Conservation (phyloP, 37 sponge, comb jelly and placozoan genomes). For the Cliona cf. orientalis region DNA sequence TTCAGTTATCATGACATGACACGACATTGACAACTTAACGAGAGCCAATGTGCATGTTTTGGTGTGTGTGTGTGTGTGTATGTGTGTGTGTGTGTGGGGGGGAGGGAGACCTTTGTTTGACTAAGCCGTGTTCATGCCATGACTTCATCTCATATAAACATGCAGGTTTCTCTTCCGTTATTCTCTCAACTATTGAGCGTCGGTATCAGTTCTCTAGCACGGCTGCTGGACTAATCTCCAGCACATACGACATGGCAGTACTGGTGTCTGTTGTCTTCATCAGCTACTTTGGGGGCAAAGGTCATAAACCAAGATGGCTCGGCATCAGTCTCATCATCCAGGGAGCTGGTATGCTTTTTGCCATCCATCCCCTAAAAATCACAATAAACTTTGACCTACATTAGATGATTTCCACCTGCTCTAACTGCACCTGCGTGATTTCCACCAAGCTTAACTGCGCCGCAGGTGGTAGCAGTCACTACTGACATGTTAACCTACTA, state of each 20-base stretch:
- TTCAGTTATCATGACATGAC: too few species aligned
- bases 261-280: slow-evolving; percentile 54
- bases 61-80: too few species aligned
- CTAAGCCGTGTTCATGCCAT: not conserved
- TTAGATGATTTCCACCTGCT: too few species aligned
- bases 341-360: slow-evolving; percentile 40
- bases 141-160: not conserved
- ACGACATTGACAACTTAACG: too few species aligned
- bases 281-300: slow-evolving; percentile 86
- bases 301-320: slow-evolving; percentile 84
- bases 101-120: not conserved
- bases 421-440: too few species aligned
- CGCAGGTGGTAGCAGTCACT: too few species aligned
- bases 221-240: slow-evolving; percentile 58
- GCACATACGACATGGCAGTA: slow-evolving; percentile 68
- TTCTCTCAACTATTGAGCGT: slow-evolving; percentile 69
- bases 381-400: too few species aligned
- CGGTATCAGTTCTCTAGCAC: slow-evolving; percentile 74
- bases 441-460: too few species aligned
- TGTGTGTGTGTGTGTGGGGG: too few species aligned
- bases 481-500: too few species aligned
- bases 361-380: too few species aligned
- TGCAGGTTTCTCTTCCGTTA: slow-evolving; percentile 75
- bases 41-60: too few species aligned
- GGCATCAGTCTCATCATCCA: slow-evolving; percentile 65